Conservation (phyloP, 2,113 vertebrate genomes). For the Phoenicopterus ruber region DNA sequence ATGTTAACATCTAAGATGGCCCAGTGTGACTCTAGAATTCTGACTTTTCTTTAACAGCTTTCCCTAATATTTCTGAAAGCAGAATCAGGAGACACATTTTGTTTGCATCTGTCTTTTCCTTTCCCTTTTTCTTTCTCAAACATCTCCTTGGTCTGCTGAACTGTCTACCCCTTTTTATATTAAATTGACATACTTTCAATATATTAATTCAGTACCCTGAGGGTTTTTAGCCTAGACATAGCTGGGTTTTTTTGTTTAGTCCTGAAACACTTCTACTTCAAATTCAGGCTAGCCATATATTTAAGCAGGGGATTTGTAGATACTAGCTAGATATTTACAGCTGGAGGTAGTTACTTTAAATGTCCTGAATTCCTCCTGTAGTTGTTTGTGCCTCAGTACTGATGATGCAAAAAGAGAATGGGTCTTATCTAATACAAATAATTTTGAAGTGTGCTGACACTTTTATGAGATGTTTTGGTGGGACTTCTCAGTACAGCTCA, state of each 20-base stretch:
- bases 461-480: not conserved
- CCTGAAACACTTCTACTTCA: not conserved
- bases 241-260: not conserved
- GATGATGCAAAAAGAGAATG: not conserved
- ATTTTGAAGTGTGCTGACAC: not conserved
- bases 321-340: not conserved
- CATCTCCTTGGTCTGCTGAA: not conserved
- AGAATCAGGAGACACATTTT: not conserved
- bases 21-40: not conserved
- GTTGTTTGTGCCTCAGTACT: not conserved
- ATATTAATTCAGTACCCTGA: not conserved
- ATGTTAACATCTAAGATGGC: not conserved
- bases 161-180: not conserved
- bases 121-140: not conserved
- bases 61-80: not conserved
- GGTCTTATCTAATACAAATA: not conserved
- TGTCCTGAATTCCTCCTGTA: not conserved
- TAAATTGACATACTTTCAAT: not conserved
- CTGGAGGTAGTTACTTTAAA: not conserved
- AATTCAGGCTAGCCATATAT: not conserved
- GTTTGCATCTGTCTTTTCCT: not conserved
- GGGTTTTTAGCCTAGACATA: not conserved
- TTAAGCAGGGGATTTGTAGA: not conserved
- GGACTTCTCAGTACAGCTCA: not conserved
- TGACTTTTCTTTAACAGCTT: not conserved